Evolutionary conservation across 2,113 vertebrate genomes (phyloP).

Genomic region (Uria lomvia): DNA sequence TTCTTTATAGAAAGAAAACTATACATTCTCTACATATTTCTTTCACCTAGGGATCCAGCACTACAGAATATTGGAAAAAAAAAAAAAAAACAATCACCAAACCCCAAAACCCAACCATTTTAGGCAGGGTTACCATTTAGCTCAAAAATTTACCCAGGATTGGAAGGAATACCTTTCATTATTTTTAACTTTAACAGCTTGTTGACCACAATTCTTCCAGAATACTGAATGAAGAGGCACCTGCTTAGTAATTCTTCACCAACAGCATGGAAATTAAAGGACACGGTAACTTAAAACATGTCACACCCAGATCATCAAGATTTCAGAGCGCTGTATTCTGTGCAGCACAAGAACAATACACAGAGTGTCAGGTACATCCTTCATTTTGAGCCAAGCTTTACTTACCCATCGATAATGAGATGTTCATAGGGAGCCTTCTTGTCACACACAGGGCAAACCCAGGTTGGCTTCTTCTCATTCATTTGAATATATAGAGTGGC

Average conservation of each 20-base stretch:
- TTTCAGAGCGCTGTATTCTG: neutral
- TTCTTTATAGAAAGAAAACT: too few relatives aligned
- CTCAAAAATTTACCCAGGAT: neutral
- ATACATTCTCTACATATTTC: too few relatives aligned
- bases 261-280: neutral
- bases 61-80: fast-evolving
- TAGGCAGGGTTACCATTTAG: neutral
- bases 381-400: neutral
- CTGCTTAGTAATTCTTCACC: neutral
- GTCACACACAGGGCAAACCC: slow-evolving; percentile 98
- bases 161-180: neutral
- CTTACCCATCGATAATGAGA: slow-evolving; percentile 96
- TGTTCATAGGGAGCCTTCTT: slow-evolving; percentile 97
- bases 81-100: too few relatives aligned
- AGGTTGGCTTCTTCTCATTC: slow-evolving; percentile 99
- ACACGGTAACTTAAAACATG: neutral
- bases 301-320: neutral
- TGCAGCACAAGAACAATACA: neutral
- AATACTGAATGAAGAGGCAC: neutral
- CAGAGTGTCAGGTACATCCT: neutral
- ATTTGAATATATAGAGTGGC: slow-evolving; percentile 98
- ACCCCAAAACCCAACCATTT: neutral
- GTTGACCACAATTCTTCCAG: neutral
- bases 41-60: neutral
- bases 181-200: too few relatives aligned